Evolutionary conservation across 2,113 vertebrate species (phyloP), one percentile per base, ranked within the genome.

Genomic region (Eira barbara): DNA sequence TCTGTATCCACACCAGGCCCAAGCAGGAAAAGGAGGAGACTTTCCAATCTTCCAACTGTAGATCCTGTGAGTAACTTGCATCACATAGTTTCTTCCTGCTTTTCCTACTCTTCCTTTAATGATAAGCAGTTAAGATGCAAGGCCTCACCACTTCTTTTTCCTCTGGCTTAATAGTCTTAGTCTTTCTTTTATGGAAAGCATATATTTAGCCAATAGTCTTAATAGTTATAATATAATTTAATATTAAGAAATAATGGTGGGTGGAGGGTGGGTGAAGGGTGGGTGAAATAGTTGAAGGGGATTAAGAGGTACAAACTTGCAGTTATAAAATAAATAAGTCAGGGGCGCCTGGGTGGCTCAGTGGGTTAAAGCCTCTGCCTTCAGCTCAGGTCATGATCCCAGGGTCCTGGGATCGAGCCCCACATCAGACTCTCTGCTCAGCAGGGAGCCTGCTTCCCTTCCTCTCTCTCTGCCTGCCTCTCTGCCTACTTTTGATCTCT

Each of bases 11-110:
- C 98, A 73, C 99, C 99, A 98, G 99, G 99, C 97, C 99, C 99
- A 87, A 99, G 99, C 98, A 99, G 99, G 97, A 99, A 99, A 98
- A 99, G 99, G 97, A 99, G 99, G 98, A 99, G 99, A 98, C 99
- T 99, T 97, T 99, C 99, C 96, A 99, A 99, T 98, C 99, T 99
- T 98, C 99, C 99, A 59, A 99, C 99, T 87, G 99, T 99, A 97
- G 99, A 99, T 99, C 99, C 99, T 98, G 99, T 99, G 99, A 99
- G 99, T 99, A 98, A 36, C 88, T 95, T 93, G 69, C 15, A 12
- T 80, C 23, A 36, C 45, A 25, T 7, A 27, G 29, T 84, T 97
- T 81, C 79, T 92, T 47, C 47, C 42, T 94, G 42, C 55, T 27
- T 89, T 94, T 69, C 4, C 15, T 91, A 42, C 13, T 2, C 21